Percentiles rank a stretch among this genome's conserved stretches.
Evolutionary conservation across 2,888 invertebrate species (phyloP).

Genomic region (Hyles lineata): DNA sequence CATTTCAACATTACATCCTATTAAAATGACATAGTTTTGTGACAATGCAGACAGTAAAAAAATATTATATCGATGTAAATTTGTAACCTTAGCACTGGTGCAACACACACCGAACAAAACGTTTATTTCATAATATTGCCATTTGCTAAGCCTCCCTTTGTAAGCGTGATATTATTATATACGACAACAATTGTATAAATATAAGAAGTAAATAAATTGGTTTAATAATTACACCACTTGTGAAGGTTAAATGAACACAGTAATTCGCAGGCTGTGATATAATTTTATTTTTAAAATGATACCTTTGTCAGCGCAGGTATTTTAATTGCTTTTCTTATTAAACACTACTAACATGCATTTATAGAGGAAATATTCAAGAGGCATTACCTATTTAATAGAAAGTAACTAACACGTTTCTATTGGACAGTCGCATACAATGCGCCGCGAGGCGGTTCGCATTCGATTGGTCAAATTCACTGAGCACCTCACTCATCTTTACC

Average conservation of each 20-base stretch:
- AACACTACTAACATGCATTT: constrained; percentile 23
- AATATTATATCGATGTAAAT: constrained; percentile 42
- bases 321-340: background rate
- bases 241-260: constrained; percentile 24
- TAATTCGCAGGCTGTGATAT: constrained; percentile 25
- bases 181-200: constrained; percentile 24
- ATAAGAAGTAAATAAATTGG: constrained; percentile 20
- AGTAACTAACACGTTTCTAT: constrained; percentile 5
- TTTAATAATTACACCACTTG: background rate
- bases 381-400: constrained; percentile 17
- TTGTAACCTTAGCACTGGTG: constrained; percentile 36
- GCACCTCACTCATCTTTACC: background rate
- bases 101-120: constrained; percentile 32
- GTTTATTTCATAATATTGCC: constrained; percentile 9
- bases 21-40: constrained; percentile 30
- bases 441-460: background rate
- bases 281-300: background rate
- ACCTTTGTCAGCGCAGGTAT: constrained; percentile 16
- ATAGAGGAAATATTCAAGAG: constrained; percentile 24
- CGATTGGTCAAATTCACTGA: background rate
- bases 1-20: constrained; percentile 3
- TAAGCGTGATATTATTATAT: constrained; percentile 29
- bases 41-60: constrained; percentile 40
- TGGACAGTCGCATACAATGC: background rate
- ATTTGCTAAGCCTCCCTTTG: constrained; percentile 29